A percentile compares a stretch with the other conserved stretches of the same genome.
Evolutionary conservation across 1,140 invertebrate genomes (phyloP).

Genomic region (Drosophila parabipectinata): DNA sequence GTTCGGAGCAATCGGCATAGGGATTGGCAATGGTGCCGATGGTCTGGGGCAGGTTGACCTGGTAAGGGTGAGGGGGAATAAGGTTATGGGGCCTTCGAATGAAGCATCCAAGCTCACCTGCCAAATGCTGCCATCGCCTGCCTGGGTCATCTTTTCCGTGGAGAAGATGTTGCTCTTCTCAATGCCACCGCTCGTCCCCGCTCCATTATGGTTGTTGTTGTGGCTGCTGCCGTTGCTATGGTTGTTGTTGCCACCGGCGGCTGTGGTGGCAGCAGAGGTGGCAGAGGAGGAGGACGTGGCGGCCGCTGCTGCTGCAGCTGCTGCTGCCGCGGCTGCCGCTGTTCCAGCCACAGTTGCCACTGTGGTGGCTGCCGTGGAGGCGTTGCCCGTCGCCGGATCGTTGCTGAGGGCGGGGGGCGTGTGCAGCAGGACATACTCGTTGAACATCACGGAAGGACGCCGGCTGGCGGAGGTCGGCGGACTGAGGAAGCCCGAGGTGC

Average conservation of each 20-base stretch:
- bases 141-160: conserved; percentile 95
- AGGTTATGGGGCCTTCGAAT: too few relatives aligned
- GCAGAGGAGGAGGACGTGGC: conserved; percentile 2
- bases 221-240: background rate
- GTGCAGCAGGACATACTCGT: conserved; percentile 91
- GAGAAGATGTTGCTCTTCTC: conserved; percentile 90
- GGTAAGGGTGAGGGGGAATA: background rate
- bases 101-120: conserved; percentile 64
- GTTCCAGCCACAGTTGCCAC: conserved; percentile 26
- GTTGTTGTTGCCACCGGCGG: conserved; percentile 9
- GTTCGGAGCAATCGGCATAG: conserved; percentile 85
- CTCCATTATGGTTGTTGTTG: conserved; percentile 28
- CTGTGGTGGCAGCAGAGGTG: conserved; percentile 10
- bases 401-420: conserved; percentile 85
- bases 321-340: conserved; percentile 18
- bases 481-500: conserved; percentile 82
- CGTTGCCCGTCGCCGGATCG: conserved; percentile 25
- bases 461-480: conserved; percentile 88
- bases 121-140: conserved; percentile 90
- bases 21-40: conserved; percentile 79
- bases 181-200: conserved; percentile 4
- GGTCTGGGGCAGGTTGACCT: conserved; percentile 83
- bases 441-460: conserved; percentile 94
- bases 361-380: conserved; percentile 23
- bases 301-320: conserved; percentile 8